Evolutionary conservation across 2,113 vertebrate genomes (phyloP).

Genomic region (Marcusenius ussheri): DNA sequence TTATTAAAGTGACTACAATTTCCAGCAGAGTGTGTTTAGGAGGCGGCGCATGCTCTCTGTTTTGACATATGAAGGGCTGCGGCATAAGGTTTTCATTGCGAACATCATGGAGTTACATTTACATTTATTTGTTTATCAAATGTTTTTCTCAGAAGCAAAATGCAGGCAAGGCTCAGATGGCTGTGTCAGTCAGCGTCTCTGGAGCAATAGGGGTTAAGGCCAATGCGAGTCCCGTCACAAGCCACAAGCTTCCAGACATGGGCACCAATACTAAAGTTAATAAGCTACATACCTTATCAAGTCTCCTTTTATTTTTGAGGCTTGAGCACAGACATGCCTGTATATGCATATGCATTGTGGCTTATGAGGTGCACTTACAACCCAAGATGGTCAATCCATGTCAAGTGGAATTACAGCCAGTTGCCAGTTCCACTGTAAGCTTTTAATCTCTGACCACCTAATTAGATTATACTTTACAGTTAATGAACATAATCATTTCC

Average conservation of each 20-base stretch:
- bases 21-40: background rate
- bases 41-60: background rate
- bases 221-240: background rate
- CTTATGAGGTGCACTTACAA: background rate
- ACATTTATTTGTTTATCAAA: background rate
- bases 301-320: background rate
- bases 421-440: background rate
- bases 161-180: background rate
- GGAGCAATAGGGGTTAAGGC: background rate
- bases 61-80: background rate
- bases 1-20: background rate
- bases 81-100: background rate
- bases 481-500: background rate
- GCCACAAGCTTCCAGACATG: background rate
- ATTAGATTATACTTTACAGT: background rate
- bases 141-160: background rate
- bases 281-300: background rate
- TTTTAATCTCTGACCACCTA: constrained; percentile 1
- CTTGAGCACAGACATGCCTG: background rate
- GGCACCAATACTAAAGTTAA: background rate
- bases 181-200: background rate
- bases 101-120: background rate
- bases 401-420: background rate
- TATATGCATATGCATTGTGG: background rate
- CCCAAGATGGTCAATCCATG: background rate